A percentile compares a stretch with the other conserved stretches of the same genome.
phyloP scores from a whole-genome alignment of 1,140 invertebrate species.

The Pogonognathellus flavescens region DNA sequence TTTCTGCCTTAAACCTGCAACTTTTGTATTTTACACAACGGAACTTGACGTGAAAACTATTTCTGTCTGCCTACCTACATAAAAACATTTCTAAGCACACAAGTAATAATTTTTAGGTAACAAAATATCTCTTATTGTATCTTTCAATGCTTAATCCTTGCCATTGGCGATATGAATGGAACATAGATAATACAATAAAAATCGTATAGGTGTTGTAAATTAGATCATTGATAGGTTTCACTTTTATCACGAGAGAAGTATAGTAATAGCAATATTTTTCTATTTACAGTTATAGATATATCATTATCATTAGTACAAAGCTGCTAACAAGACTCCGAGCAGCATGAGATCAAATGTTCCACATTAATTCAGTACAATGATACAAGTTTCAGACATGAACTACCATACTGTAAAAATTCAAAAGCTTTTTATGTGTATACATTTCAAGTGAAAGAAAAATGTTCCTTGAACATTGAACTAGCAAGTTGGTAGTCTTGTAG shows the following conservation, averaged over 20 bases:
- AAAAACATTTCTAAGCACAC: too few relatives aligned
- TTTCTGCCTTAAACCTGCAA: too few relatives aligned
- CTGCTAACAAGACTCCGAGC: too few relatives aligned
- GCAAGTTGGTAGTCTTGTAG: too few relatives aligned
- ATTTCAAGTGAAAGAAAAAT: not conserved
- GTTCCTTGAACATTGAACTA: slow-evolving; percentile 8
- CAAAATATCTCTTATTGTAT: too few relatives aligned
- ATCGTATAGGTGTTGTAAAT: not conserved
- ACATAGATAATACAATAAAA: not conserved
- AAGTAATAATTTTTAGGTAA: too few relatives aligned
- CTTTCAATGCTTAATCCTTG: too few relatives aligned
- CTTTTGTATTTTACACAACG: too few relatives aligned
- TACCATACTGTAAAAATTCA: too few relatives aligned
- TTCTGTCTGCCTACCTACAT: too few relatives aligned
- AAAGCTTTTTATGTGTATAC: not conserved
- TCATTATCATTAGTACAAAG: too few relatives aligned
- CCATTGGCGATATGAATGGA: not conserved
- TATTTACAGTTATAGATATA: not conserved
- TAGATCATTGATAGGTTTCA: slow-evolving; percentile 1
- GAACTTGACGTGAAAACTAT: too few relatives aligned
- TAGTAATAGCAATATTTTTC: not conserved
- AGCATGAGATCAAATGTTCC: not conserved
- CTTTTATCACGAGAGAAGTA: slow-evolving; percentile 2
- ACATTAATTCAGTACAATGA: not conserved
- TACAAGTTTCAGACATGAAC: not conserved